Percentiles rank a stretch among this genome's conserved stretches.
These are phyloP conservation scores for Lates calcarifer DNA, from an alignment of 2,113 vertebrate species.

Conservation along the genomic window DNA sequence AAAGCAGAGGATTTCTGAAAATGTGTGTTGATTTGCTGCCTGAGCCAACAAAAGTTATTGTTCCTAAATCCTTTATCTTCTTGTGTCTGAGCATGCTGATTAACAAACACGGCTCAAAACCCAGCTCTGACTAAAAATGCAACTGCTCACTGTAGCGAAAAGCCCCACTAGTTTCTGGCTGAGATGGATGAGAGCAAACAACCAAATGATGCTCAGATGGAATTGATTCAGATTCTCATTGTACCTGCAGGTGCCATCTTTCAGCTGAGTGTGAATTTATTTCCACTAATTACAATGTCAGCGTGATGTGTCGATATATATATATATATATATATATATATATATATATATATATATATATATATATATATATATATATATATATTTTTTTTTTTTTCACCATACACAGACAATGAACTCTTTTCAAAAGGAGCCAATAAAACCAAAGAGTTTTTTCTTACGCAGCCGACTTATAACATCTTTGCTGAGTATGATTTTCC, in stretches of 20 bases:
- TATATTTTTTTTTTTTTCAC: too few species aligned
- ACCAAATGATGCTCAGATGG: slow-evolving; percentile 17
- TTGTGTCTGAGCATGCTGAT: not conserved
- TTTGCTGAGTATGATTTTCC: slow-evolving; percentile 13
- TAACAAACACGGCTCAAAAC: not conserved
- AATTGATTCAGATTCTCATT: slow-evolving; percentile 27
- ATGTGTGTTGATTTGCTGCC: slow-evolving; percentile 13
- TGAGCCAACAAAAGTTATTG: slow-evolving; percentile 3
- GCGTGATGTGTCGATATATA: not conserved
- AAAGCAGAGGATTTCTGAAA: not conserved
- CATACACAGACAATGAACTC: not conserved
- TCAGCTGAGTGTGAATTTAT: slow-evolving; percentile 22
- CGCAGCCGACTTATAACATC: not conserved
- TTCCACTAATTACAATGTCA: slow-evolving; percentile 31
- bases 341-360: too few species aligned
- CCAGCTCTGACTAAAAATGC: not conserved
- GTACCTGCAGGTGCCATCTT: slow-evolving; percentile 22
- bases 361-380: too few species aligned
- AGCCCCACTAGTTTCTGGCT: not conserved
- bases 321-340: not conserved
- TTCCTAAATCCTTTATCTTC: slow-evolving; percentile 1
- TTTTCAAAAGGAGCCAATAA: not conserved
- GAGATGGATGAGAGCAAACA: slow-evolving; percentile 32
- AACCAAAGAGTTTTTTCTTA: not conserved
- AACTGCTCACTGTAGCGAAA: not conserved